phyloP scores from a whole-genome alignment of 2,888 invertebrate species.

The Cacoxenus indagator region DNA sequence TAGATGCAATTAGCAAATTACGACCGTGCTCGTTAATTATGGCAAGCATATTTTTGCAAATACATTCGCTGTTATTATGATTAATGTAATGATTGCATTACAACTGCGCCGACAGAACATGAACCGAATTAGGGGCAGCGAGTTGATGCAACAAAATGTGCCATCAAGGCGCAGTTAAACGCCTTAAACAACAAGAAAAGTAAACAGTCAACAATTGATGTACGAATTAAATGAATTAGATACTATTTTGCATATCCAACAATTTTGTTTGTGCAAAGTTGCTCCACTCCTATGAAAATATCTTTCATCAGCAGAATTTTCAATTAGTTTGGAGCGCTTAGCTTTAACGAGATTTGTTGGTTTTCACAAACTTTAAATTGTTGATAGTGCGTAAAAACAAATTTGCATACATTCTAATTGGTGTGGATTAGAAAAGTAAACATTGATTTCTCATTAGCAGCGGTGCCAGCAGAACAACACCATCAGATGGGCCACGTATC shows the following conservation, averaged over 20 bases:
- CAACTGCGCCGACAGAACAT: background rate
- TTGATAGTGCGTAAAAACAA: constrained; percentile 1
- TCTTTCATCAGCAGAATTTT: background rate
- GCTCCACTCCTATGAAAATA: too few species aligned
- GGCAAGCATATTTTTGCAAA: background rate
- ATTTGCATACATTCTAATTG: constrained; percentile 4
- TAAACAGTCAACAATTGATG: background rate
- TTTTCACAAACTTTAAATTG: constrained; percentile 14
- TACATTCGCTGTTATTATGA: background rate
- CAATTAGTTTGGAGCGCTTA: background rate
- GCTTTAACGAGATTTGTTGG: background rate
- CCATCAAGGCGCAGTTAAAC: background rate
- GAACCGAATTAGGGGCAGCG: background rate
- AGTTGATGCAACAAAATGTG: background rate
- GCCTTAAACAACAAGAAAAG: background rate
- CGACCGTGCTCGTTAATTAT: background rate
- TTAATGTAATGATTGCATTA: background rate
- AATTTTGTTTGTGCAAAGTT: background rate
- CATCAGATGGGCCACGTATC: background rate
- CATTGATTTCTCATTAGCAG: constrained; percentile 20
- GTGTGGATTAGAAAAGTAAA: constrained; percentile 15
- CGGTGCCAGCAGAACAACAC: background rate
- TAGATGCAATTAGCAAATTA: background rate
- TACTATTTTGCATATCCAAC: background rate
- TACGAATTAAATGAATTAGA: background rate